Percentiles rank a stretch among this genome's conserved stretches.
Conservation (phyloP, 2,113 vertebrate genomes). For the Oostethus manadensis region DNA sequence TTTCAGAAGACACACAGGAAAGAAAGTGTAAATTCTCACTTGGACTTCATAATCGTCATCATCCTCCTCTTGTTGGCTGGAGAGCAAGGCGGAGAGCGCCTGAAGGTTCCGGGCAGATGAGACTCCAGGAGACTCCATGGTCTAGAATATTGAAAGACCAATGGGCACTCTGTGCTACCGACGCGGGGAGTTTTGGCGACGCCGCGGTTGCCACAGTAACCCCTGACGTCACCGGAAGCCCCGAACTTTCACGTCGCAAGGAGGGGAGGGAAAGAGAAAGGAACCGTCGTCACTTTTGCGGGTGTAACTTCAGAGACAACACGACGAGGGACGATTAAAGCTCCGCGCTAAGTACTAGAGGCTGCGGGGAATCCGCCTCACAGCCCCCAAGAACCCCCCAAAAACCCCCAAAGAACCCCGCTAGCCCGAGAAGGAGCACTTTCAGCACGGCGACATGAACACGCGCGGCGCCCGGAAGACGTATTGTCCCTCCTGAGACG, state of each 20-base stretch:
- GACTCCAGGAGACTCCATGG: constrained; percentile 58
- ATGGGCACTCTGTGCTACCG: neutral
- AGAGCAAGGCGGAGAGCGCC: constrained; percentile 75
- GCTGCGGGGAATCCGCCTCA: too few species aligned
- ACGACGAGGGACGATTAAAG: too few species aligned
- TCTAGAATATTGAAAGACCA: neutral
- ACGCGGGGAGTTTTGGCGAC: neutral
- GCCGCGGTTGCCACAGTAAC: constrained; percentile 2
- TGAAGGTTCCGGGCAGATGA: constrained; percentile 64
- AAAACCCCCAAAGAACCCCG: too few species aligned
- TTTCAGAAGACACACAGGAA: too few species aligned
- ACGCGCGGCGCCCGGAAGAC: neutral
- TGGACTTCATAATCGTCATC: constrained; percentile 56
- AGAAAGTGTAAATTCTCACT: constrained; percentile 11
- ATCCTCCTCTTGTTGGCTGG: constrained; percentile 51
- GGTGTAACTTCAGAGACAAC: too few species aligned
- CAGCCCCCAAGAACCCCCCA: too few species aligned
- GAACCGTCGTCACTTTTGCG: too few species aligned
- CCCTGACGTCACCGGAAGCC: constrained; percentile 13
- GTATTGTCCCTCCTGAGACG: constrained; percentile 28
- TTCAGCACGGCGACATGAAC: too few species aligned
- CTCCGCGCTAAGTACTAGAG: too few species aligned
- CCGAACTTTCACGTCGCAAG: too few species aligned
- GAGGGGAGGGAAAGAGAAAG: too few species aligned
- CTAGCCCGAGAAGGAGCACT: too few species aligned